These are phyloP conservation scores for Phragmatobia fuliginosa DNA, from an alignment of 2,888 invertebrate species.

Conservation along the genomic window DNA sequence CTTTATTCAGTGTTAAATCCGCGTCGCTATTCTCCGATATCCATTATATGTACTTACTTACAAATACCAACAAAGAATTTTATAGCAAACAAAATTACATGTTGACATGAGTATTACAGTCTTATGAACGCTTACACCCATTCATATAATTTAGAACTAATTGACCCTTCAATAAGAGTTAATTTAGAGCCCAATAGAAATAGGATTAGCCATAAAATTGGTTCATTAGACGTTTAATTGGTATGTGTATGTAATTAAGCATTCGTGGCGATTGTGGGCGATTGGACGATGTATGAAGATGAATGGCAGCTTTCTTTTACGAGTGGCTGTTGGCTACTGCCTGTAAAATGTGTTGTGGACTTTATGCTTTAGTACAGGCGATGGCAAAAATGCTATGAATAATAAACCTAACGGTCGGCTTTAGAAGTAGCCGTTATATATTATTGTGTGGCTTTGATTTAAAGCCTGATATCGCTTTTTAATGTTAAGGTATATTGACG, in stretches of 20 bases:
- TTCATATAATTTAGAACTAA: constrained; percentile 26
- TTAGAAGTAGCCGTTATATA: background rate
- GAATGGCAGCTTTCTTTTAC: constrained; percentile 50
- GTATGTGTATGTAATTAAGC: constrained; percentile 47
- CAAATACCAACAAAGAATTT: background rate
- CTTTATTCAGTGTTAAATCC: background rate
- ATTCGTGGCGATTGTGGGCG: constrained; percentile 35
- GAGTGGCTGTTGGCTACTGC: constrained; percentile 9
- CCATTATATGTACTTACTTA: background rate
- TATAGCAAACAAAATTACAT: constrained; percentile 5
- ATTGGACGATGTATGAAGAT: constrained; percentile 34
- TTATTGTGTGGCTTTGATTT: background rate
- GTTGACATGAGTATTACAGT: background rate
- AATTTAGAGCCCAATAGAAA: constrained; percentile 44
- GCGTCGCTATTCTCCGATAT: background rate
- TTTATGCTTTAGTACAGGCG: constrained; percentile 21
- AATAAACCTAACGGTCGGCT: background rate
- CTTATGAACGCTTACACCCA: background rate
- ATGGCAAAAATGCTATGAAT: constrained; percentile 24
- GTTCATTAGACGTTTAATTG: constrained; percentile 50
- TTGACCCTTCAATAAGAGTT: constrained; percentile 28
- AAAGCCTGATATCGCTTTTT: background rate
- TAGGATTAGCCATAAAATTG: constrained; percentile 48
- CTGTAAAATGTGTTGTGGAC: constrained; percentile 1
- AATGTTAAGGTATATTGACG: background rate